Base-by-base conservation (phyloP, 1,140 invertebrate species). In the Drosophila yakuba region DNA sequence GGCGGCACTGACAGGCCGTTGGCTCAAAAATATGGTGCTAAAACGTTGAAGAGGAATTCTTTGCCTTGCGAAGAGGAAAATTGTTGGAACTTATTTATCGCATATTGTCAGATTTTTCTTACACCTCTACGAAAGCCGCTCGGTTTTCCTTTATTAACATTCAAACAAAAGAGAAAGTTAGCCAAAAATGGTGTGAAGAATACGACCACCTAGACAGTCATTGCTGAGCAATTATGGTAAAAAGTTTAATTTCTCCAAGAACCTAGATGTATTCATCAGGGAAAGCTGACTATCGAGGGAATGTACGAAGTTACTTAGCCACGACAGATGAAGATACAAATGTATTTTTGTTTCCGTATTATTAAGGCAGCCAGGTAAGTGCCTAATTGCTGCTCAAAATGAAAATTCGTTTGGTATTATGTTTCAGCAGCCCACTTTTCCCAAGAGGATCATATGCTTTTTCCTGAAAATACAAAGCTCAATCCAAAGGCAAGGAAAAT, bases 21-120 rank as follows among this genome's bases (percentile, higher is more conserved):
- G 48, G 43, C 54, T 67, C 38, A 55, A 62, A 81, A 84, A 85
- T 80, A 74, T 80, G 74, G 41, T 60, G 43, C 48, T 75, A 44
- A 58, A 61, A 57, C 76, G 72, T 68, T 68, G 59, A 73, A 54
- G 64, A 62, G 68, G 52, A 67, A 78, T 74, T 74, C 81, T 64
- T 74, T 81, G 60, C 57, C 58, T 15, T n/a, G 44, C 25, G 76
- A 75, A 71, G 74, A 77, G 67, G 63, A 43, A 77, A 80, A 82
- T 80, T 68, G 73, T 77, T 73, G 68, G 74, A 80, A 68, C 73
- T 77, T 77, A 78, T 82, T 80, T 78, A 78, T 69, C 69, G 63
- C 77, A 68, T 48, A 25, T 48, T 28, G 17, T 43, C 55, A n/a
- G 51, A 71, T 54, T 75, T 47, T 41, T 47, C 54, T 15, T 64